phyloP scores from a whole-genome alignment of 2,797 vertebrate genomes.

The Arctocebus calabarensis region DNA sequence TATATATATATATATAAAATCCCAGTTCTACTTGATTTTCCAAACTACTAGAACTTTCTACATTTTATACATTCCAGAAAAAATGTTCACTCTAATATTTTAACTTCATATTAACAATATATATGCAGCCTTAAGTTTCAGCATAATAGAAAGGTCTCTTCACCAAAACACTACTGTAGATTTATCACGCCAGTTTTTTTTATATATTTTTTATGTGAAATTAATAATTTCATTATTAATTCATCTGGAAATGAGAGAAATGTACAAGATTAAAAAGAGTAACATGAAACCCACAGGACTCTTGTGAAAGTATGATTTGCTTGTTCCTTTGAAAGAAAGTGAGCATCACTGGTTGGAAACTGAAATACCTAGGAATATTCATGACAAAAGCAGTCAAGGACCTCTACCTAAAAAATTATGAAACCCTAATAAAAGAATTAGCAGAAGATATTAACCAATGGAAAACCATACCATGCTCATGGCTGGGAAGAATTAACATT shows the following conservation, averaged over 20 bases:
- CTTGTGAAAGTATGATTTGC: background rate
- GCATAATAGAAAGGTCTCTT: background rate
- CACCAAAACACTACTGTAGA: background rate
- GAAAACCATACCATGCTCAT: too few relatives aligned
- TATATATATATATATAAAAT: too few relatives aligned
- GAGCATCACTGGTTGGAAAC: background rate
- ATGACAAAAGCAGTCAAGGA: too few relatives aligned
- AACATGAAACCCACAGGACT: background rate
- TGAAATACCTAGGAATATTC: background rate
- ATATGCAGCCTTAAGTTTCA: background rate
- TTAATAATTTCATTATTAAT: background rate
- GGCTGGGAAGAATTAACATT: too few relatives aligned
- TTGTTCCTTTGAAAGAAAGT: background rate
- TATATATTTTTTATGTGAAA: conserved; percentile 18
- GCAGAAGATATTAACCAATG: too few relatives aligned
- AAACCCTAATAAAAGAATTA: too few relatives aligned
- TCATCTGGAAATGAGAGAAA: background rate
- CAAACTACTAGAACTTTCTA: background rate
- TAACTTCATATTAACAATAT: background rate
- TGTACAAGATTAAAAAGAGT: background rate
- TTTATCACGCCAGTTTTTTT: background rate
- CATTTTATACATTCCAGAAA: background rate
- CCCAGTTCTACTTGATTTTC: background rate
- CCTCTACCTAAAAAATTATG: too few relatives aligned
- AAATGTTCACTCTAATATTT: background rate